Evolutionary conservation across 2,888 invertebrate genomes (phyloP), one percentile per base, ranked within the genome.

Genomic region (Ophraella communa): DNA sequence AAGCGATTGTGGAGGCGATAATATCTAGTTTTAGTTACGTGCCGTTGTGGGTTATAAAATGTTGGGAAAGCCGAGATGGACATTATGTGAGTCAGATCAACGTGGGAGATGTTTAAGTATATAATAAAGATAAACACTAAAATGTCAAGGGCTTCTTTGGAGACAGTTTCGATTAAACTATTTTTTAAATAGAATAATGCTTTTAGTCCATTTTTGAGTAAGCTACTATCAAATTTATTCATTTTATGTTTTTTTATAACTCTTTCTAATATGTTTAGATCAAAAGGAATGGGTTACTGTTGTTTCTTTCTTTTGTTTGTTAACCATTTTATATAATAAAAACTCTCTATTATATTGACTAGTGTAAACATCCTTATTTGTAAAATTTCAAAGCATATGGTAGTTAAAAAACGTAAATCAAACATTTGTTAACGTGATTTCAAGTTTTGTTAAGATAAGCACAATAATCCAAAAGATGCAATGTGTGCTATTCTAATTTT

Each of bases 21-120:
- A 57, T 57, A 57, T 49, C 33, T 4, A 21, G 23, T 57, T 57
- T 47, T 33, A 18, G 27, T 56, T 56, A 56, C 56, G 56, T 57
- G 57, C 14, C 18, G n/a, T 24, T 39, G 24, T 44, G 14, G 55
- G 44, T n/a, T 42, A 24, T 55, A 21, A 56, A 56, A 56, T 45
- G 27, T 30, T 27, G 45, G 42, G 42, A 55, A 53, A 42, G 24
- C 42, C 42, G 39, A 53, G 18, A 42, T 42, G 54, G 55, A 55
- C 55, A 44, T 24, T 44, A 35, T 20, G 18, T 44, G 24, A 10
- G 39, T 39, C 39, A 54, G 23, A 30, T 45, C 45, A 11, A 45
- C 56, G 56, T 56, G 56, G 44, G 56, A 20, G 56, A 56, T 45
- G 24, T 24, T n/a, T 11, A 45, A 45, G 21, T 14, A 39, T 39